These are phyloP conservation scores for Metallyticus violacea DNA, from an alignment of 2,888 invertebrate species.

Conservation along the genomic window DNA sequence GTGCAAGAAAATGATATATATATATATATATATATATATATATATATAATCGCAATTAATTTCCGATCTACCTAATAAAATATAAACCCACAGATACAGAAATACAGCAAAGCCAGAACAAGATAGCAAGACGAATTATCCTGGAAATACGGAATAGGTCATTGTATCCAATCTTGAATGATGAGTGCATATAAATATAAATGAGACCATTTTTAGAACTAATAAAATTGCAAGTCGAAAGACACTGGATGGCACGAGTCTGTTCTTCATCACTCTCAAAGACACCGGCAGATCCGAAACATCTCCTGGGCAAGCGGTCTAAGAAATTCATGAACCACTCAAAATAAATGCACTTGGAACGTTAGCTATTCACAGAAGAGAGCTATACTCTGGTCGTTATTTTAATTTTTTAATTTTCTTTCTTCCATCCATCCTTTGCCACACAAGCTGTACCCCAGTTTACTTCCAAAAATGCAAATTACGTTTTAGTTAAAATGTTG, in stretches of 20 bases:
- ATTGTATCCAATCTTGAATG: too few species aligned
- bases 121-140: too few species aligned
- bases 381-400: background rate
- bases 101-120: too few species aligned
- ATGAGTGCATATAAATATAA: too few species aligned
- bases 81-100: too few species aligned
- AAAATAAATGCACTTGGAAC: background rate
- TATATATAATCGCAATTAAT: too few species aligned
- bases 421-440: background rate
- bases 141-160: too few species aligned
- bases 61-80: too few species aligned
- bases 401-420: background rate
- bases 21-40: too few species aligned
- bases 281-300: background rate
- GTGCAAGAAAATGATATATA: too few species aligned
- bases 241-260: background rate
- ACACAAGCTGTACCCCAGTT: background rate
- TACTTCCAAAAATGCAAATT: constrained; percentile 19
- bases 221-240: background rate
- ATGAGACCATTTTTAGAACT: too few species aligned
- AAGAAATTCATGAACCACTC: background rate
- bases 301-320: background rate
- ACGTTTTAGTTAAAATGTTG: constrained; percentile 22
- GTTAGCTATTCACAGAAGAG: background rate
- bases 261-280: background rate